Evolutionary conservation across 2,113 vertebrate species (phyloP).

Genomic region (Poecile atricapillus): DNA sequence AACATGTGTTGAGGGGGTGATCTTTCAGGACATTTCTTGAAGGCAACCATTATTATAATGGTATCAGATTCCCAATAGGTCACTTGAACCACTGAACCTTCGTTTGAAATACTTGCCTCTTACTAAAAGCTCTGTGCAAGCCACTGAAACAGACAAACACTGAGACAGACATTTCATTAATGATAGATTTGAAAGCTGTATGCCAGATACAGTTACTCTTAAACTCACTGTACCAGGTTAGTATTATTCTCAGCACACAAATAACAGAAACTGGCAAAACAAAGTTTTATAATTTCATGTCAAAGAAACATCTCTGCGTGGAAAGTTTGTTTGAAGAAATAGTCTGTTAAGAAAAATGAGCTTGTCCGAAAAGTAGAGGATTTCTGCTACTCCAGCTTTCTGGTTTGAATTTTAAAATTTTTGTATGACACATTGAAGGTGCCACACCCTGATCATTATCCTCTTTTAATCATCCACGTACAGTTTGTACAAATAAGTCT

Average conservation of each 20-base stretch:
- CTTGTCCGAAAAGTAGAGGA: background rate
- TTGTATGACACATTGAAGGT: background rate
- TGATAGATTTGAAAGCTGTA: background rate
- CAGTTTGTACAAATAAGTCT: background rate
- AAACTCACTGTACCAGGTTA: background rate
- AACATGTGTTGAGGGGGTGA: background rate
- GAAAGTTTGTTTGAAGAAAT: background rate
- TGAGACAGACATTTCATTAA: background rate
- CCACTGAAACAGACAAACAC: background rate
- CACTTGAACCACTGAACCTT: background rate
- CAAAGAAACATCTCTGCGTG: background rate
- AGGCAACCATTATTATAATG: background rate
- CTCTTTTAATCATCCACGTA: background rate
- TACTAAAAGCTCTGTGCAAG: background rate
- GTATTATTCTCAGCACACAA: background rate
- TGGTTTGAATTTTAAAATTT: background rate
- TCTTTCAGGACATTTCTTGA: background rate
- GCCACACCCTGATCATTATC: background rate
- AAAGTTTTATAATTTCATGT: background rate
- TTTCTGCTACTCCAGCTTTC: background rate
- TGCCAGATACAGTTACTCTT: background rate
- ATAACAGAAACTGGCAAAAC: background rate
- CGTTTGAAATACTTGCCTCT: background rate
- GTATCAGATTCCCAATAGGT: background rate
- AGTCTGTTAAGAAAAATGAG: background rate